phyloP scores from a whole-genome alignment of 64 coral and sea anemone species.

The Anthopleura sola region DNA sequence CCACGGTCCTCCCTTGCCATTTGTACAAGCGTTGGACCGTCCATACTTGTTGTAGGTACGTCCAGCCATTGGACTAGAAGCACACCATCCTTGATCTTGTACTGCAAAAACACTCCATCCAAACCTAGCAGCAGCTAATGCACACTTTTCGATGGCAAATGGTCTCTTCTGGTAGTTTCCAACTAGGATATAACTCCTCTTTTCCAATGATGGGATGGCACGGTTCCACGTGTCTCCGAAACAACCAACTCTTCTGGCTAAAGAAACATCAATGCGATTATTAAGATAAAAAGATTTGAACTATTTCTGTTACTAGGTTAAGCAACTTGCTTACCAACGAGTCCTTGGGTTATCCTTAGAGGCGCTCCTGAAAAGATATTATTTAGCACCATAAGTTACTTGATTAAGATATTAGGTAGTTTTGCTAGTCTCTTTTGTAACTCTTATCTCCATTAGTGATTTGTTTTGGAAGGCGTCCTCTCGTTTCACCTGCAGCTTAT shows the following conservation, averaged over 20 bases:
- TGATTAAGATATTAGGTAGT: too few species aligned
- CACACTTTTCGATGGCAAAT: slow-evolving; percentile 42
- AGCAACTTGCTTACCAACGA: background rate
- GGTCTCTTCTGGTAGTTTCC: slow-evolving; percentile 27
- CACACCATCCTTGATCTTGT: slow-evolving; percentile 48
- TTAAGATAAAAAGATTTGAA: too few species aligned
- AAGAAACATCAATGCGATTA: background rate
- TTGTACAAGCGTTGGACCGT: slow-evolving; percentile 38
- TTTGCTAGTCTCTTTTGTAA: too few species aligned
- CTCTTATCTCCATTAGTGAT: too few species aligned
- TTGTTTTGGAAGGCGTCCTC: too few species aligned
- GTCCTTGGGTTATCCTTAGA: background rate
- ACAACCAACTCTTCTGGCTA: slow-evolving; percentile 34
- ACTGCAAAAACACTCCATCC: slow-evolving; percentile 39
- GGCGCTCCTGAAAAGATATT: background rate
- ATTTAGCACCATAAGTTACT: background rate
- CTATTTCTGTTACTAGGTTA: too few species aligned
- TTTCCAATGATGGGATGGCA: slow-evolving; percentile 32
- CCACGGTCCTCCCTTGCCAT: slow-evolving; percentile 49
- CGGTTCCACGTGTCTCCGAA: slow-evolving; percentile 39
- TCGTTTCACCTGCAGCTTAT: too few species aligned
- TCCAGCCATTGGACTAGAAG: slow-evolving; percentile 9
- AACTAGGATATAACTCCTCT: slow-evolving; percentile 12
- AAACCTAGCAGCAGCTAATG: background rate
- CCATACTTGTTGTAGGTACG: slow-evolving; percentile 37